Conservation (phyloP, 1,140 invertebrate genomes). For the Scaptomyza graminum region DNA sequence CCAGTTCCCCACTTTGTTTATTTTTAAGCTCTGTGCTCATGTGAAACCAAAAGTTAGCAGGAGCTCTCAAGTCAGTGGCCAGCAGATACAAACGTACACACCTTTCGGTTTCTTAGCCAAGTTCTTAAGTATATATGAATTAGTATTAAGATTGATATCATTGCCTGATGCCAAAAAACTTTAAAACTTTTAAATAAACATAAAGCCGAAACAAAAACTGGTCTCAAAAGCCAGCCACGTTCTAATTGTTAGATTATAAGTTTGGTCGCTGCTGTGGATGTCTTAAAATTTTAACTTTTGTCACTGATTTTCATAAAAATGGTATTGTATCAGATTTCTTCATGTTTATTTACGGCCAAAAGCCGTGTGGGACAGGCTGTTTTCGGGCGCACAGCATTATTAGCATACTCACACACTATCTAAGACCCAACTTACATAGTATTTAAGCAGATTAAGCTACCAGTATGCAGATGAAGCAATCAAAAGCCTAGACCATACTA, state of each 20-base stretch:
- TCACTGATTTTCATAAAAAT: constrained; percentile 50
- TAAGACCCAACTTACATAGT: constrained; percentile 63
- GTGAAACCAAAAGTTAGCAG: constrained; percentile 61
- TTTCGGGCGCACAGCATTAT: constrained; percentile 49
- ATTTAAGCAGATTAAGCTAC: constrained; percentile 48
- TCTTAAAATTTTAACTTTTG: constrained; percentile 71
- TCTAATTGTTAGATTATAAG: constrained; percentile 53
- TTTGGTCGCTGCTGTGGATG: constrained; percentile 40
- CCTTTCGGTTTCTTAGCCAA: constrained; percentile 66
- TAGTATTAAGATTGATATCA: constrained; percentile 80
- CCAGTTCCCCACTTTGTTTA: constrained; percentile 21
- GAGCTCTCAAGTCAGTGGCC: constrained; percentile 23
- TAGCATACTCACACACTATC: constrained; percentile 67
- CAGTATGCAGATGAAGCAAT: constrained; percentile 71
- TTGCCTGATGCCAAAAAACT: constrained; percentile 41
- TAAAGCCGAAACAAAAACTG: constrained; percentile 52
- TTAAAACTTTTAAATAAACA: constrained; percentile 16
- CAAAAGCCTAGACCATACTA: constrained; percentile 40
- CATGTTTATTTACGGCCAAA: constrained; percentile 60
- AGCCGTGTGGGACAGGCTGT: constrained; percentile 41
- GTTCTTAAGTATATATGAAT: constrained; percentile 48
- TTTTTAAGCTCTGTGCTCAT: constrained; percentile 50
- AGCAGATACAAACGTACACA: constrained; percentile 20
- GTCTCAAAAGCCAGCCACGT: constrained; percentile 64
- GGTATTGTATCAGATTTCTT: constrained; percentile 57